These are phyloP conservation scores for Drosophila neonasuta DNA, from an alignment of 2,888 invertebrate genomes.

Conservation along the genomic window DNA sequence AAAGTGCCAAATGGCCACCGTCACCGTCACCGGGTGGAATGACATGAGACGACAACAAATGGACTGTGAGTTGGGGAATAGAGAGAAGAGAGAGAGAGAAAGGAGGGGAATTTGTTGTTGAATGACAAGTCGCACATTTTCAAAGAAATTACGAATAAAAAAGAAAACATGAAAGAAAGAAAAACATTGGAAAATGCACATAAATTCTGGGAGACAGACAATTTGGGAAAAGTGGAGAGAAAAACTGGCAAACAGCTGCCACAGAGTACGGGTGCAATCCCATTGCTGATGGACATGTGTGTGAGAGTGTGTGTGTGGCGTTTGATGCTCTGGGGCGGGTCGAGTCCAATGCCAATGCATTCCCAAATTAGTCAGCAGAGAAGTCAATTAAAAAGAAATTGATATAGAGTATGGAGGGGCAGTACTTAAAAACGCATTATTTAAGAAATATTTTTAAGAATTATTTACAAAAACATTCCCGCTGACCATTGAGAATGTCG, in stretches of 20 bases:
- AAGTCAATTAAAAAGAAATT: slow-evolving; percentile 67
- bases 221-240: slow-evolving; percentile 47
- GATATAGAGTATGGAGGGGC: slow-evolving; percentile 25
- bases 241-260: slow-evolving; percentile 61
- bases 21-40: slow-evolving; percentile 51
- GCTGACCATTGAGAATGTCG: slow-evolving; percentile 55
- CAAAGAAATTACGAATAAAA: slow-evolving; percentile 66
- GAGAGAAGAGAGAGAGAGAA: slow-evolving; percentile 15
- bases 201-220: slow-evolving; percentile 58
- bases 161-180: slow-evolving; percentile 36
- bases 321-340: slow-evolving; percentile 4
- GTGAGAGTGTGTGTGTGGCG: neutral
- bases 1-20: slow-evolving; percentile 46
- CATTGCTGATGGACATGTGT: slow-evolving; percentile 46
- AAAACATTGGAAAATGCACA: slow-evolving; percentile 68
- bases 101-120: slow-evolving; percentile 61
- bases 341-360: slow-evolving; percentile 32
- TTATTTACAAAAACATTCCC: slow-evolving; percentile 71
- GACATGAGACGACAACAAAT: slow-evolving; percentile 47
- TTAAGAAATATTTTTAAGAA: slow-evolving; percentile 53
- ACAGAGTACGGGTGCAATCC: slow-evolving; percentile 20
- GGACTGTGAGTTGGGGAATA: slow-evolving; percentile 22
- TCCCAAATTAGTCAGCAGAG: slow-evolving; percentile 68
- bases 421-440: slow-evolving; percentile 67
- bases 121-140: slow-evolving; percentile 78